phyloP scores from a whole-genome alignment of 2,888 invertebrate genomes.

The Heteromyza rotundicornis region DNA sequence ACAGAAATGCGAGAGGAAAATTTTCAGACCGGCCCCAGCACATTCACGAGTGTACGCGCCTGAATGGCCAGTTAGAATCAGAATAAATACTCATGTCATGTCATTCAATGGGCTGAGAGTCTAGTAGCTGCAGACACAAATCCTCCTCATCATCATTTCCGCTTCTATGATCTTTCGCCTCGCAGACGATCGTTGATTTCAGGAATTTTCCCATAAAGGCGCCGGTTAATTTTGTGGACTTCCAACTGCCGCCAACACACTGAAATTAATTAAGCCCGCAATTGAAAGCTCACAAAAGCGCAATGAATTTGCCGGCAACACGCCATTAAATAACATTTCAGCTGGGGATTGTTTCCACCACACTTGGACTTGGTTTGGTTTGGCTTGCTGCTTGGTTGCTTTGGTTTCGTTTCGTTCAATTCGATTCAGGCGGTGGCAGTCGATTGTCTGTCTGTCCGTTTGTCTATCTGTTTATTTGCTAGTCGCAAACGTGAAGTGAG shows the following conservation, averaged over 20 bases:
- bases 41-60: not conserved
- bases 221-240: not conserved
- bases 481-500: no score
- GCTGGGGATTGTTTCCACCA: no score
- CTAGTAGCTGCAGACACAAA: no score
- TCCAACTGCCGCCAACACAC: not conserved
- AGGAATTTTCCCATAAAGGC: not conserved
- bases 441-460: no score
- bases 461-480: no score
- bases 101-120: no score
- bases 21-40: not conserved
- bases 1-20: no score
- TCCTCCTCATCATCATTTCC: not conserved
- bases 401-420: not conserved
- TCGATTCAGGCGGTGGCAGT: not conserved
- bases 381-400: no score
- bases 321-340: no score
- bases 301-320: slow-evolving; percentile 7
- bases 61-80: not conserved
- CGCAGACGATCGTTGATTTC: no score
- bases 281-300: slow-evolving; percentile 4
- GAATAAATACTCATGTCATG: not conserved
- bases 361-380: no score
- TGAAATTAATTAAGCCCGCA: slow-evolving; percentile 8
- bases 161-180: no score